Conservation (phyloP, 2,113 vertebrate genomes). For the Nothocercus julius region DNA sequence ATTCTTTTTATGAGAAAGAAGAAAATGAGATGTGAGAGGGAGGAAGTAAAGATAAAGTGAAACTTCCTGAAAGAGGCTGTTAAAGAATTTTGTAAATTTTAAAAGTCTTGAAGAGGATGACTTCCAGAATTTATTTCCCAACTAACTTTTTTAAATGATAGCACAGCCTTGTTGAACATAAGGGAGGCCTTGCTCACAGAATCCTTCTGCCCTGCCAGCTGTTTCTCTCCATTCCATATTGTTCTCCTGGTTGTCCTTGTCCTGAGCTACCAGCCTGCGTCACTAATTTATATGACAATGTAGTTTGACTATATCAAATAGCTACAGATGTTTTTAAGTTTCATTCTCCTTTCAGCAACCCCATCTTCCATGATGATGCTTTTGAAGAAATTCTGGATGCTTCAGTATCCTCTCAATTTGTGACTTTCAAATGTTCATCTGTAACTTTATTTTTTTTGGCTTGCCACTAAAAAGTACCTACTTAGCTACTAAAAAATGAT, state of each 20-base stretch:
- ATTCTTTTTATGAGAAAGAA: constrained; percentile 6
- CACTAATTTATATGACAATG: not conserved
- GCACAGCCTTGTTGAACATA: not conserved
- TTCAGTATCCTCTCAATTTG: not conserved
- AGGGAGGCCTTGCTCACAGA: not conserved
- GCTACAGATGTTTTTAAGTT: not conserved
- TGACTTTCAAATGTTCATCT: not conserved
- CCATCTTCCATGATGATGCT: not conserved
- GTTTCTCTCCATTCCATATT: not conserved
- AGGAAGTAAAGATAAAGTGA: not conserved
- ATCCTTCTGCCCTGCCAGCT: not conserved
- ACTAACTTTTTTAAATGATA: not conserved
- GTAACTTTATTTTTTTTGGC: not conserved
- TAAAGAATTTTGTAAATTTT: not conserved
- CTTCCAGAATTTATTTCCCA: not conserved
- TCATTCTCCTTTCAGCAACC: not conserved
- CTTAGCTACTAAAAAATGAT: not conserved
- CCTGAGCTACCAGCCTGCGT: not conserved
- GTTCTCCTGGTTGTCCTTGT: not conserved
- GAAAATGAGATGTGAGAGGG: not conserved
- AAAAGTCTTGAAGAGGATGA: rapidly evolving
- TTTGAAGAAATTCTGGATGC: not conserved
- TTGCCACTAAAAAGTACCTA: not conserved
- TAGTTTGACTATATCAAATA: not conserved
- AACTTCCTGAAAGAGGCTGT: not conserved